Base-by-base conservation (phyloP, 2,888 invertebrate species). In the Ophion obscuratus region DNA sequence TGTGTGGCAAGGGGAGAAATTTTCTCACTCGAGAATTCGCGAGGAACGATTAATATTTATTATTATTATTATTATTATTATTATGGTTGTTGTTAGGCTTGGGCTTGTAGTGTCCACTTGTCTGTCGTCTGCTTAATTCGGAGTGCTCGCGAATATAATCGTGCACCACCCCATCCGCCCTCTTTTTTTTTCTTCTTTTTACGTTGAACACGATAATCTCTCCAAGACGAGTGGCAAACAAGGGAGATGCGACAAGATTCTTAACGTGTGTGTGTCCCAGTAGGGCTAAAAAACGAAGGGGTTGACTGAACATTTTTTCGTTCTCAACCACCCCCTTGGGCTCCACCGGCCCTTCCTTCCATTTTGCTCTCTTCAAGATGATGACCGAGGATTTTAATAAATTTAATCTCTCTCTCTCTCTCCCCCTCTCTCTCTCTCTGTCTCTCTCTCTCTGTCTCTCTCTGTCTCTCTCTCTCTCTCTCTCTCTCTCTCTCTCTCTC, bases 171-270 rank as follows among this genome's bases (percentile, higher is more conserved):
- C 14, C 53, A 17, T 14, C 11, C 11, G n/a, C n/a, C 27, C 10
- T 53, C 31, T 31, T 36, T 36, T 6, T n/a, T 24, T 27, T 64
- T 17, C 70, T 70, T 76, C 64, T 71, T 57, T 66, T 70, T 44
- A 67, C 66, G 71, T 62, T 76, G 62, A 75, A 66, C 31, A 86
- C 86, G 85, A 87, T 90, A 90, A 91, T 91, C 87, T 88, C 88
- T 90, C 9, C 86, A 87, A 88, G 88, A 87, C 75, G 85, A 89
- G 89, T 87, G 88, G 89, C 86, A 88, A 90, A 89, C 90, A 89
- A 87, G 87, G 74, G 87, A 81, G 71, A 59, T 62, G 59, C 57
- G 64, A 67, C 80, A 64, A 40, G 67, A 53, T 53, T 53, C 53
- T 53, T 53, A 2, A 57, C 61, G 67, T 59, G 27, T 27, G 24